Percentiles rank a stretch among this genome's conserved stretches.
These are phyloP conservation scores for Cyprinodon diabolis DNA, from an alignment of 2,797 vertebrate genomes.

Conservation along the genomic window DNA sequence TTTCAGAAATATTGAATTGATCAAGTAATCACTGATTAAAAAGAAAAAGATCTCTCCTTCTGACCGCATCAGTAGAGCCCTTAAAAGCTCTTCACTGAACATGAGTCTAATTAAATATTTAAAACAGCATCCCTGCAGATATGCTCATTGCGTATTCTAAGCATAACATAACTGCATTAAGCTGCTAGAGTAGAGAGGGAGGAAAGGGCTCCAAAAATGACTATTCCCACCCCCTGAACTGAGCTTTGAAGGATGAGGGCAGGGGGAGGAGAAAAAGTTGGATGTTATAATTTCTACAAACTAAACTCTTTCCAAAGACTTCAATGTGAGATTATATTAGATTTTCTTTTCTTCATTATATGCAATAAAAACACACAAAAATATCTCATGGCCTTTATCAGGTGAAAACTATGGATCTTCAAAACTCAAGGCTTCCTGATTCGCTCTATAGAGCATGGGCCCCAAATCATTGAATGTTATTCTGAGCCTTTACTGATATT, in stretches of 20 bases:
- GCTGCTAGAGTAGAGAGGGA: neutral
- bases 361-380: neutral
- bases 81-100: neutral
- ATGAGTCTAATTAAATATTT: neutral
- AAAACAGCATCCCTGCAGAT: neutral
- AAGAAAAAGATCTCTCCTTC: neutral
- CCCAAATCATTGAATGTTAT: too few species aligned
- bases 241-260: neutral
- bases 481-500: too few species aligned
- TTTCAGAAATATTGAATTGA: neutral
- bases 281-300: neutral
- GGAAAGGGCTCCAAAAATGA: neutral
- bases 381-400: neutral
- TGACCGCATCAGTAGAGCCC: neutral
- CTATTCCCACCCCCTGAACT: neutral
- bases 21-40: neutral
- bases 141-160: neutral
- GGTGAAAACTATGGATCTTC: neutral
- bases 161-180: slow-evolving; percentile 2
- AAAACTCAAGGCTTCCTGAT: neutral
- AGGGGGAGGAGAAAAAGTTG: neutral
- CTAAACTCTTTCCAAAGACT: neutral
- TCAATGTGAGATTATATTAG: neutral
- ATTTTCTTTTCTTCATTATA: slow-evolving; percentile 2
- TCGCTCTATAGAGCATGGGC: neutral